Conservation (phyloP, 2,113 vertebrate species). For the Cottus gobio region DNA sequence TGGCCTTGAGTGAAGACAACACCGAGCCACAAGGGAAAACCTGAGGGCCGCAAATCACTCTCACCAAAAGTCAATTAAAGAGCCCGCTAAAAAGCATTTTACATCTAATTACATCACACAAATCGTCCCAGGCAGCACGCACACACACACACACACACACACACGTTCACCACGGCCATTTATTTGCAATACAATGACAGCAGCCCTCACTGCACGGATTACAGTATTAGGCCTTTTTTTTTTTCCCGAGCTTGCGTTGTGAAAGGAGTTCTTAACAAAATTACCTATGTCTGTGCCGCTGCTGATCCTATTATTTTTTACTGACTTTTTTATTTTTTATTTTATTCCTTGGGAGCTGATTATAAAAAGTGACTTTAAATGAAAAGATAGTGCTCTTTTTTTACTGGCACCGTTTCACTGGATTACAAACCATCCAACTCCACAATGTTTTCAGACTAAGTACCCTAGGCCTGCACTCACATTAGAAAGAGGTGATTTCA, state of each 20-base stretch:
- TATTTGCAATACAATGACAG: constrained; percentile 64
- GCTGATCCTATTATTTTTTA: constrained; percentile 66
- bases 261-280: constrained; percentile 71
- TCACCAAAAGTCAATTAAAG: constrained; percentile 78
- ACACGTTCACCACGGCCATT: constrained; percentile 59
- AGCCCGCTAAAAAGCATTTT: constrained; percentile 75
- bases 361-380: constrained; percentile 71
- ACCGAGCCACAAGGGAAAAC: constrained; percentile 45
- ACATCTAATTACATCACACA: constrained; percentile 80
- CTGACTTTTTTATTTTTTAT: constrained; percentile 56
- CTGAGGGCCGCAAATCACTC: constrained; percentile 74
- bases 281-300: constrained; percentile 61
- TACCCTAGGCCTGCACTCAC: constrained; percentile 29
- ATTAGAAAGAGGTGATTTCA: constrained; percentile 50
- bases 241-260: constrained; percentile 41
- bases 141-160: constrained; percentile 31
- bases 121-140: constrained; percentile 70
- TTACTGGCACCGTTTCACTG: constrained; percentile 59
- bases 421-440: constrained; percentile 60
- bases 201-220: constrained; percentile 37
- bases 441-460: constrained; percentile 34
- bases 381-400: constrained; percentile 58
- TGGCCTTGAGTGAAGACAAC: constrained; percentile 73
- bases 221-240: constrained; percentile 39
- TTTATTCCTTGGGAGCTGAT: constrained; percentile 65